Evolutionary conservation across 2,113 vertebrate genomes (phyloP), one percentile per base, ranked within the genome.

Genomic region (Scalopus aquaticus): DNA sequence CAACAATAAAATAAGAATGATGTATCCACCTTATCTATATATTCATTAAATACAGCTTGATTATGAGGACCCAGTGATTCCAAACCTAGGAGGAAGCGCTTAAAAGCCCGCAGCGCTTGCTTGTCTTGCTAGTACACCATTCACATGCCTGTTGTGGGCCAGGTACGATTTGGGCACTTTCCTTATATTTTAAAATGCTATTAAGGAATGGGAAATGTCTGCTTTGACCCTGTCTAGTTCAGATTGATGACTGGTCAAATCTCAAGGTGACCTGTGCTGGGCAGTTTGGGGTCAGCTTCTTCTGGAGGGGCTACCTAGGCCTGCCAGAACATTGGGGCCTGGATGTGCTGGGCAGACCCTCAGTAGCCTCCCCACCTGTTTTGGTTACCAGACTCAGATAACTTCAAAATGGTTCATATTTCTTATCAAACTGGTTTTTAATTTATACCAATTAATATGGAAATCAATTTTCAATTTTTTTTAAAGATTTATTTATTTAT

Each of bases 381-480:
- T 49, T 12, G 11, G 46, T 49, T 49, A 49, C 10, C 46, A 49
- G 46, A 49, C 46, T 49, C 46, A 49, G 11, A 49, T 49, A 49
- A 49, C 46, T 49, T 49, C 46, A 49, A 8, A 49, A 10, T 49
- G 46, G 46, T 12, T 49, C 46, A 49, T 12, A 49, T 49, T 49
- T 49, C 46, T 49, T 10, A 49, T 49, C 46, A 62, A 49, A n/a
- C 37, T 77, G 16, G 84, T 97, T 94, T 89, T 82, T 91, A 42
- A 51, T 67, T 76, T 62, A 17, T 72, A 5, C 12, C 84, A 81
- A 9, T 56, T 89, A 56, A 76, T 60, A 77, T 81, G 44, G 49
- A 91, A 83, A 76, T 95, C 73, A 77, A 77, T 58, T 82, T 92
- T 90, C n/a, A 70, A 3, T 37, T 32, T 72, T 65, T n/a, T n/a